phyloP scores from a whole-genome alignment of 53 echinoderm and acorn worm species.

The Echinarachnius parma region DNA sequence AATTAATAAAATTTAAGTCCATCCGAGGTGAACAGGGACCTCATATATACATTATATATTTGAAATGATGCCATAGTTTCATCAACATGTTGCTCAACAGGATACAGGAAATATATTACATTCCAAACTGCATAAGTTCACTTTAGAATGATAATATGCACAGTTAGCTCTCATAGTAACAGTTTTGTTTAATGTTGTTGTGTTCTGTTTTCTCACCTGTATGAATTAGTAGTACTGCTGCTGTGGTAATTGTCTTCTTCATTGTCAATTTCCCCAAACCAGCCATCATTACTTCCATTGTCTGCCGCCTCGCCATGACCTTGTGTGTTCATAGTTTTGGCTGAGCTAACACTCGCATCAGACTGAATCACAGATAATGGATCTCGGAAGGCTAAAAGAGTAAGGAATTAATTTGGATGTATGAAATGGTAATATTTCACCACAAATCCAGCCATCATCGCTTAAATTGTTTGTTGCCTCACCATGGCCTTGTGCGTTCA shows the following conservation, averaged over 20 bases:
- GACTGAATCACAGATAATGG: slow-evolving; percentile 23
- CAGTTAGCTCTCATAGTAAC: too few relatives aligned
- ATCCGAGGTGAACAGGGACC: too few relatives aligned
- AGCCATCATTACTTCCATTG: too few relatives aligned
- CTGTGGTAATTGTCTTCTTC: slow-evolving; percentile 56
- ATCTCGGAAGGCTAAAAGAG: slow-evolving; percentile 9
- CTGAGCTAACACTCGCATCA: not conserved
- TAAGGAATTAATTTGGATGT: slow-evolving; percentile 33
- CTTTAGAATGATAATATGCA: too few relatives aligned
- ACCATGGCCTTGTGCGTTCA: not conserved
- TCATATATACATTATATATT: too few relatives aligned
- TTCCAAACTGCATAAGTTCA: too few relatives aligned
- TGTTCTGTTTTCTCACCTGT: slow-evolving; percentile 46
- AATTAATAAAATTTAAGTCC: too few relatives aligned
- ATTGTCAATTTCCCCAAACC: slow-evolving; percentile 8
- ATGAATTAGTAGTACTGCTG: slow-evolving; percentile 66
- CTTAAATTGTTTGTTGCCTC: too few relatives aligned
- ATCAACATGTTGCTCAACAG: too few relatives aligned
- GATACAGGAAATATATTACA: too few relatives aligned
- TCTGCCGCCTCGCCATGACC: not conserved
- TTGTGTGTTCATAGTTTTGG: not conserved
- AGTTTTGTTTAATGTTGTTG: too few relatives aligned
- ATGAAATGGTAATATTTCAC: slow-evolving; percentile 63
- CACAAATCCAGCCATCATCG: not conserved
- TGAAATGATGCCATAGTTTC: too few relatives aligned